Evolutionary conservation across 2,888 invertebrate species (phyloP).

Genomic region (Scaptomyza polygonia): DNA sequence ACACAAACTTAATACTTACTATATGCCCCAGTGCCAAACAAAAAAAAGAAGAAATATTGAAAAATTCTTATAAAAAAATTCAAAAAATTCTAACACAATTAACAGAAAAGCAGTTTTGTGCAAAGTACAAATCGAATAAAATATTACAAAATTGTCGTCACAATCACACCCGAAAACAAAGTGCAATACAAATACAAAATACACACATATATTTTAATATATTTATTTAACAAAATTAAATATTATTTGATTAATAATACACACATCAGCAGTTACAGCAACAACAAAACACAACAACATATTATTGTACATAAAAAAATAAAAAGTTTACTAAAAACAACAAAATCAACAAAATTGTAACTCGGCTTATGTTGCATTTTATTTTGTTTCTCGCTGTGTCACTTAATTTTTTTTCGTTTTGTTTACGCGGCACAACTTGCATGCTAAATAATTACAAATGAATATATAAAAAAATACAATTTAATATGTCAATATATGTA

Average conservation of each 20-base stretch:
- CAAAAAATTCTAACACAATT: slow-evolving; percentile 24
- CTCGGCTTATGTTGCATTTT: slow-evolving; percentile 53
- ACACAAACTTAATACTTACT: slow-evolving; percentile 15
- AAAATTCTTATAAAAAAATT: slow-evolving; percentile 25
- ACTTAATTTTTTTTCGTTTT: slow-evolving; percentile 20
- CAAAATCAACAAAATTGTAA: slow-evolving; percentile 26
- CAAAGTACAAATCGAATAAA: slow-evolving; percentile 62
- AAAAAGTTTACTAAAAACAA: slow-evolving; percentile 42
- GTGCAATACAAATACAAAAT: slow-evolving; percentile 36
- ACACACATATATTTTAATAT: slow-evolving; percentile 25
- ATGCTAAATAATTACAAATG: slow-evolving; percentile 35
- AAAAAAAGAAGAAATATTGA: too few species aligned
- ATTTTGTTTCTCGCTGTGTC: slow-evolving; percentile 41
- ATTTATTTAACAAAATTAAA: slow-evolving; percentile 35
- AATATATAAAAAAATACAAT: not conserved
- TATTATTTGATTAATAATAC: slow-evolving; percentile 19
- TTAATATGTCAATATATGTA: slow-evolving; percentile 3
- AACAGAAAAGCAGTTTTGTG: slow-evolving; percentile 30
- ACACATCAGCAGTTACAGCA: slow-evolving; percentile 2
- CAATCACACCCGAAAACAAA: slow-evolving; percentile 32
- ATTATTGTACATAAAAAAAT: slow-evolving; percentile 27
- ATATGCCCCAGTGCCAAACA: slow-evolving; percentile 47
- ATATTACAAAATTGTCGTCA: slow-evolving; percentile 31
- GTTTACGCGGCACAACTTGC: slow-evolving; percentile 47
- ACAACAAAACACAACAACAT: slow-evolving; percentile 20